Evolutionary conservation across 2,113 vertebrate species (phyloP).

Genomic region (Pachypanchax playfairii): DNA sequence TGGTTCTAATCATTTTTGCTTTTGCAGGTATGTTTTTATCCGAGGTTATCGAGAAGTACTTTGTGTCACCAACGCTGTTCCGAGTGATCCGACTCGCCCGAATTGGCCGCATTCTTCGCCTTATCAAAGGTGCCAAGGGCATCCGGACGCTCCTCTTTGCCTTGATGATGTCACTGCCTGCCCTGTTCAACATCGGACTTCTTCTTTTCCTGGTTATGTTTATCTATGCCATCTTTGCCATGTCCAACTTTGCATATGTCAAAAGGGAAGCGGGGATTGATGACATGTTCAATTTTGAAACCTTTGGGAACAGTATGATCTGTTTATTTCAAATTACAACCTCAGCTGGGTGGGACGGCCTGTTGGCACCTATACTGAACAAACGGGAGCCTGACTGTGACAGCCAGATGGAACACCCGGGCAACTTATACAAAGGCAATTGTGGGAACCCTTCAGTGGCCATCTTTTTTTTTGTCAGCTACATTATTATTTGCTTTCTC

Average conservation of each 20-base stretch:
- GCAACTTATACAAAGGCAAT: slow-evolving; percentile 85
- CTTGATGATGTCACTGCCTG: slow-evolving; percentile 98
- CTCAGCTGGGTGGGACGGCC: slow-evolving; percentile 88
- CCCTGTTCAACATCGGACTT: slow-evolving; percentile 96
- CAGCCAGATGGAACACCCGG: slow-evolving; percentile 84
- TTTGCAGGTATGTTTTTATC: slow-evolving; percentile 92
- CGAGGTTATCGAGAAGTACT: slow-evolving; percentile 92
- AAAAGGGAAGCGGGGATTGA: slow-evolving; percentile 90
- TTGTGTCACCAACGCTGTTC: slow-evolving; percentile 94
- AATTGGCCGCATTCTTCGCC: slow-evolving; percentile 94
- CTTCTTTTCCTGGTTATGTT: slow-evolving; percentile 98
- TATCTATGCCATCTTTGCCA: slow-evolving; percentile 96
- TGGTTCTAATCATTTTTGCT: neutral
- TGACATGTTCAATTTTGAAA: slow-evolving; percentile 98
- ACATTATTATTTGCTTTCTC: slow-evolving; percentile 98
- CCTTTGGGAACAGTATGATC: slow-evolving; percentile 95
- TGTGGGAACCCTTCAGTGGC: slow-evolving; percentile 91
- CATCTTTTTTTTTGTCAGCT: slow-evolving; percentile 95
- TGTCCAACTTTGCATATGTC: slow-evolving; percentile 97
- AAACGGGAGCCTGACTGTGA: slow-evolving; percentile 89
- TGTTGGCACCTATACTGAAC: slow-evolving; percentile 89
- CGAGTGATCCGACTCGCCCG: slow-evolving; percentile 93
- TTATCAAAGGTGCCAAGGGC: slow-evolving; percentile 95
- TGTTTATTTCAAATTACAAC: too few relatives aligned
- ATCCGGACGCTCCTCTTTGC: slow-evolving; percentile 96